Percentiles rank a stretch among this genome's conserved stretches.
phyloP scores from a whole-genome alignment of 1,140 invertebrate species.

The Periplaneta americana region DNA sequence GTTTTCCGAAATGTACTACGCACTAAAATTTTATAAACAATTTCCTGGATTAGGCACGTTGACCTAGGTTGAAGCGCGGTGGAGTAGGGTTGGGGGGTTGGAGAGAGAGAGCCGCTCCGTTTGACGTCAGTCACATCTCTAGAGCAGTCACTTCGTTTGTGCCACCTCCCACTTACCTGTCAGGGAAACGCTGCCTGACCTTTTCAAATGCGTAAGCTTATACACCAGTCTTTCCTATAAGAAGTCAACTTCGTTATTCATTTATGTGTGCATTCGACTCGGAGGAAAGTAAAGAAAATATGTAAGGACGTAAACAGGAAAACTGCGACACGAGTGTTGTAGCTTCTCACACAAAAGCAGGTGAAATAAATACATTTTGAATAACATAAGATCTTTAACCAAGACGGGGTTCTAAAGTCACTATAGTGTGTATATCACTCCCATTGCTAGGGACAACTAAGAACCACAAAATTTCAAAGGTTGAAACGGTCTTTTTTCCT shows the following conservation, averaged over 20 bases:
- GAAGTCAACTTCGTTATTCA: neutral
- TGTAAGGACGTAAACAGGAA: neutral
- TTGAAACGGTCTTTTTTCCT: too few species aligned
- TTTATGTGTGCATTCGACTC: neutral
- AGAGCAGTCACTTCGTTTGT: neutral
- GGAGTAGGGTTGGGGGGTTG: neutral
- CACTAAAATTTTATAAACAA: too few species aligned
- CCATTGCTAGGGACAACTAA: too few species aligned
- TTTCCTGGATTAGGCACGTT: neutral
- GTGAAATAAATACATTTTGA: too few species aligned
- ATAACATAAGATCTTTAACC: too few species aligned
- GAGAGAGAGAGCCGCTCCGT: too few species aligned
- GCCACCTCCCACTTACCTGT: neutral
- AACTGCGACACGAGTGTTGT: too few species aligned
- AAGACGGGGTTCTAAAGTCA: too few species aligned
- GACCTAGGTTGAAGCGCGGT: neutral
- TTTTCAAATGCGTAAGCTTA: neutral
- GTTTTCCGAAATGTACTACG: too few species aligned
- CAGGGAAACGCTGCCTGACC: neutral
- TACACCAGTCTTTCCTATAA: neutral
- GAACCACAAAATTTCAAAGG: too few species aligned
- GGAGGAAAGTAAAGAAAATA: neutral
- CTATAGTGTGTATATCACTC: too few species aligned
- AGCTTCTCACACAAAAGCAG: too few species aligned
- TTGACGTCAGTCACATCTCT: neutral